Percentiles rank a stretch among this genome's conserved stretches.
Conservation (phyloP, 2,113 vertebrate species). For the Lathamus discolor region DNA sequence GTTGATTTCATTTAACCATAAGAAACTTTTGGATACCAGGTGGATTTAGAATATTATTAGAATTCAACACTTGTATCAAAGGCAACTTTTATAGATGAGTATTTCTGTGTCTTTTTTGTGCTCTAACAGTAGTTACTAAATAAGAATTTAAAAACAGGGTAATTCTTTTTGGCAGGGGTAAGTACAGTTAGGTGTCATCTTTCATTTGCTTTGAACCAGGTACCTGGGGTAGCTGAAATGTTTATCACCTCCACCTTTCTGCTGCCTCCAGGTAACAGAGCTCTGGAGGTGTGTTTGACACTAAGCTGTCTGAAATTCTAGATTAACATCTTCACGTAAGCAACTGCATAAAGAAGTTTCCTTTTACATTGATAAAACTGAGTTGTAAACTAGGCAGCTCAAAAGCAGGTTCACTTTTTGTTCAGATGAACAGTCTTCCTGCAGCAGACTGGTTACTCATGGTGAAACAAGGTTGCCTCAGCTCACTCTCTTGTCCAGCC, state of each 20-base stretch:
- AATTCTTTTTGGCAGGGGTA: not conserved
- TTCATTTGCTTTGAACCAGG: not conserved
- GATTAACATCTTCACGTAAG: not conserved
- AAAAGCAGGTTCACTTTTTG: not conserved
- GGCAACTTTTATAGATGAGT: not conserved
- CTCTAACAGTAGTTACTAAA: not conserved
- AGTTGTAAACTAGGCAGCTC: not conserved
- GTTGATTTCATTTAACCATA: not conserved
- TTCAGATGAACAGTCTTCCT: not conserved
- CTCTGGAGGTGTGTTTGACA: not conserved
- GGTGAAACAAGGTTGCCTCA: not conserved
- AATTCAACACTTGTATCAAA: not conserved
- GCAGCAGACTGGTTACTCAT: not conserved
- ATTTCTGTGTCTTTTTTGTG: not conserved
- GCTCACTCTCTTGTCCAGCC: not conserved
- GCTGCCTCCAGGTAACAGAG: not conserved
- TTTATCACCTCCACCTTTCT: not conserved
- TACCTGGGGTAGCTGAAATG: not conserved
- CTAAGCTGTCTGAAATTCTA: not conserved
- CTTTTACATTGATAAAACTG: not conserved
- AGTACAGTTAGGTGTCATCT: not conserved
- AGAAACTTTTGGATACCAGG: not conserved
- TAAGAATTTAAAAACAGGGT: not conserved
- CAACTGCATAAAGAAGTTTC: not conserved
- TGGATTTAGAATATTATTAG: not conserved